These are phyloP conservation scores for Halcyon malimbica DNA, from an alignment of 2,113 vertebrate species.

Conservation along the genomic window DNA sequence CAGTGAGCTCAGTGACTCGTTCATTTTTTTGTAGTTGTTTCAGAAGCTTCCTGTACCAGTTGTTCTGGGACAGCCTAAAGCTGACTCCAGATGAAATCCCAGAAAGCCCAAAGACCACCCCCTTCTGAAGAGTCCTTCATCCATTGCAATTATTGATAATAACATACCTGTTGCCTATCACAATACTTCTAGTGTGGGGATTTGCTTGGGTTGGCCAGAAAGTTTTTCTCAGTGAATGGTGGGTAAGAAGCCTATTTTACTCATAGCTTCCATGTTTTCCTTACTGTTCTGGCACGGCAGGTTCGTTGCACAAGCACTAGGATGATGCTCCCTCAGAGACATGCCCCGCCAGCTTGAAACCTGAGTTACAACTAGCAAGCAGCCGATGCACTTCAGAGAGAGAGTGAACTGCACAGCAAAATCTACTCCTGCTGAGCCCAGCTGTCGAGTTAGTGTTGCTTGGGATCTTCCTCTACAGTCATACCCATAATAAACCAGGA, in stretches of 20 bases:
- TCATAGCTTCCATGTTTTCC: neutral
- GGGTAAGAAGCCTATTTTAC: neutral
- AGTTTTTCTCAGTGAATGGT: neutral
- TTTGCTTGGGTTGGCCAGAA: neutral
- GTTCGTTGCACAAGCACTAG: neutral
- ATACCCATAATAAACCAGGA: neutral
- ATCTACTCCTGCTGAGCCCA: slow-evolving; percentile 47
- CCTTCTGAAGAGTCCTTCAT: neutral
- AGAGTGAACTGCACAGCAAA: neutral
- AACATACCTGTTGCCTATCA: neutral
- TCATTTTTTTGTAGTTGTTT: neutral
- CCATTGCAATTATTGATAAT: neutral
- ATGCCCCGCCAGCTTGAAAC: neutral
- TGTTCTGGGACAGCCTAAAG: neutral
- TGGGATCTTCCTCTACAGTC: neutral
- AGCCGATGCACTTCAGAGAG: neutral
- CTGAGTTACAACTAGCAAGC: neutral
- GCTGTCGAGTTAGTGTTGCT: neutral
- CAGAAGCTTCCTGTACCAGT: neutral
- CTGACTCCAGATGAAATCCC: neutral
- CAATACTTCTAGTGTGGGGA: neutral
- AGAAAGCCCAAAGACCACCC: neutral
- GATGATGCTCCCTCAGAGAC: neutral
- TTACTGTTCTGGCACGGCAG: neutral
- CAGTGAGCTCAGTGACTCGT: neutral